A percentile compares a stretch with the other conserved stretches of the same genome.
phyloP scores from a whole-genome alignment of 2,888 invertebrate genomes.

The Melanotus villosus region DNA sequence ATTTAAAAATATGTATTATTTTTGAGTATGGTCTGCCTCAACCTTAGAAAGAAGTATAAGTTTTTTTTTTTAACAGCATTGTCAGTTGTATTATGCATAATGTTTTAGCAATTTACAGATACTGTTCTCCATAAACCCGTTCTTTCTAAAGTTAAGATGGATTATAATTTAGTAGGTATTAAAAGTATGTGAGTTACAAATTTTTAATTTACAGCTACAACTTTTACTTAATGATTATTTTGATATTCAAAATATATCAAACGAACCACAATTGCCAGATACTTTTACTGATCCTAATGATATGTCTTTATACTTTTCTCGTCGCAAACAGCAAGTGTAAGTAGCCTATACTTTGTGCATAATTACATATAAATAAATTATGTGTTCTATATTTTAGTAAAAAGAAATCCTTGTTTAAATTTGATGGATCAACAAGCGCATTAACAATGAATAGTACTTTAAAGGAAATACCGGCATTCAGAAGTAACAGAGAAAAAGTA shows the following conservation, averaged over 20 bases:
- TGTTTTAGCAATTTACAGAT: too few relatives aligned
- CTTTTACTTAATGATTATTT: slow-evolving; percentile 88
- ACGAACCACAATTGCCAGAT: slow-evolving; percentile 71
- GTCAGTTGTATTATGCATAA: too few relatives aligned
- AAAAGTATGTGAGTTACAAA: too few relatives aligned
- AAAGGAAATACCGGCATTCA: slow-evolving; percentile 53
- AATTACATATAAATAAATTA: background rate
- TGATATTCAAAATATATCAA: slow-evolving; percentile 85
- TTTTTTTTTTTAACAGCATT: slow-evolving; percentile 45
- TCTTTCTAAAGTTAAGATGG: too few relatives aligned
- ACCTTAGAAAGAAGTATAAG: too few relatives aligned
- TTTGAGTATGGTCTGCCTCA: too few relatives aligned
- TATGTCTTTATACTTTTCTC: slow-evolving; percentile 72
- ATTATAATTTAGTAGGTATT: too few relatives aligned
- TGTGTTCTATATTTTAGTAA: slow-evolving; percentile 65
- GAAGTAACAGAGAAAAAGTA: slow-evolving; percentile 69
- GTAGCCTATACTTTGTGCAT: slow-evolving; percentile 15
- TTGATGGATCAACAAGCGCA: slow-evolving; percentile 74
- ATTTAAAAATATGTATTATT: slow-evolving; percentile 36
- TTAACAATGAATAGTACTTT: slow-evolving; percentile 62
- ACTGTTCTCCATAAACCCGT: too few relatives aligned
- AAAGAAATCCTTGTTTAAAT: slow-evolving; percentile 77
- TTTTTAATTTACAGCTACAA: slow-evolving; percentile 86
- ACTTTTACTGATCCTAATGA: slow-evolving; percentile 68
- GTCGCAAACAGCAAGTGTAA: slow-evolving; percentile 68